A percentile compares a stretch with the other conserved stretches of the same genome.
phyloP scores from a whole-genome alignment of 2,113 vertebrate species.

The Pteronura brasiliensis region DNA sequence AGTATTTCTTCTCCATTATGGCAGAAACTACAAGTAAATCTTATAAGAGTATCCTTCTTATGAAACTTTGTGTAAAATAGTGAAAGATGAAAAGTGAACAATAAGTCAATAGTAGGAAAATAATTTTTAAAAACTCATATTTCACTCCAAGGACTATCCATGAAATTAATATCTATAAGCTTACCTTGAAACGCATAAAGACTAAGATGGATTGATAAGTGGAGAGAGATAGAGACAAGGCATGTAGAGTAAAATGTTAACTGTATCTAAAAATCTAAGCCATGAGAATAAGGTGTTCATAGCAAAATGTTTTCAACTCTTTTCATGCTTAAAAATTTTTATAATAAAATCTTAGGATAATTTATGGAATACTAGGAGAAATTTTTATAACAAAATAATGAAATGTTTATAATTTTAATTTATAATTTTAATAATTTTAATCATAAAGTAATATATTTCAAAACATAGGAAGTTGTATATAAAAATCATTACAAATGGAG shows the following conservation, averaged over 20 bases:
- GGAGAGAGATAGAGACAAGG: not conserved
- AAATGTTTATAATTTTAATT: too few species aligned
- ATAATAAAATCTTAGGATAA: not conserved
- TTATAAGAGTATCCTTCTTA: not conserved
- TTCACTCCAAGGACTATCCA: not conserved
- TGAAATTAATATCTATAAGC: not conserved
- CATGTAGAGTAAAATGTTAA: too few species aligned
- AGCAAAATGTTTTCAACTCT: slow-evolving; percentile 8
- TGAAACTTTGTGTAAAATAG: not conserved
- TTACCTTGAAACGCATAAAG: not conserved
- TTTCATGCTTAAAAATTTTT: not conserved
- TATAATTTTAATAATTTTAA: too few species aligned
- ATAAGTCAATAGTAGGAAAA: not conserved
- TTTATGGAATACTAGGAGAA: not conserved
- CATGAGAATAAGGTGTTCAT: not conserved
- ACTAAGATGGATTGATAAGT: not conserved
- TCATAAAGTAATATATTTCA: not conserved
- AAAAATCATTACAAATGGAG: not conserved
- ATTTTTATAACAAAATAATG: not conserved
- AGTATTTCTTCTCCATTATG: not conserved
- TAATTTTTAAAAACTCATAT: not conserved
- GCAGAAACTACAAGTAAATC: not conserved
- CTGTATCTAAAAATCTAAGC: not conserved
- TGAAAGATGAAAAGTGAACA: not conserved
- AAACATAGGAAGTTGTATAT: not conserved